These are phyloP conservation scores for Numenius arquata DNA, from an alignment of 2,113 vertebrate genomes.

Conservation along the genomic window DNA sequence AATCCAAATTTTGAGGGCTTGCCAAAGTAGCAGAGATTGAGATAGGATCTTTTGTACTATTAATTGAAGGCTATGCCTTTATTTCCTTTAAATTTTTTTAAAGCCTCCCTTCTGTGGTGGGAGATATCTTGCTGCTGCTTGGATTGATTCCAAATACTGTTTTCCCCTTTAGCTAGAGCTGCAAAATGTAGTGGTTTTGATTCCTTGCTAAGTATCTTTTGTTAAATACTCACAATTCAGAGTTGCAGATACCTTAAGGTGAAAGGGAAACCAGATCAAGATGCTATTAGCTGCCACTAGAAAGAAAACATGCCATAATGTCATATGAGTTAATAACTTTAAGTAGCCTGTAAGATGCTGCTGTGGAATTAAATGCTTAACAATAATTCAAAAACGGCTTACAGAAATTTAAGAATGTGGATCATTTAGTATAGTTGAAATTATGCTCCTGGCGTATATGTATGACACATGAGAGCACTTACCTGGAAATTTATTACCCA, in stretches of 20 bases:
- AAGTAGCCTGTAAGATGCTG: conserved; percentile 72
- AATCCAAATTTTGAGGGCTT: conserved; percentile 60
- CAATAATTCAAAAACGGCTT: conserved; percentile 77
- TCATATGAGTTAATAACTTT: conserved; percentile 78
- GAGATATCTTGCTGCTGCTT: conserved; percentile 59
- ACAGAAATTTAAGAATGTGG: conserved; percentile 76
- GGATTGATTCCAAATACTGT: conserved; percentile 32
- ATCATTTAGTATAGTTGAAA: conserved; percentile 75
- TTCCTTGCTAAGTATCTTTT: conserved; percentile 59
- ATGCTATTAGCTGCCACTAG: conserved; percentile 67
- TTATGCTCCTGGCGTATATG: conserved; percentile 76
- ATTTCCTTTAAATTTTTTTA: conserved; percentile 40
- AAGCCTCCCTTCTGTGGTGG: conserved; percentile 40
- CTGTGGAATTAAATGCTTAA: conserved; percentile 79
- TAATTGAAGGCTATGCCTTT: conserved; percentile 51
- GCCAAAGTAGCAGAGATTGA: conserved; percentile 48
- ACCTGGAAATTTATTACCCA: conserved; percentile 82
- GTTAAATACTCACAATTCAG: conserved; percentile 59
- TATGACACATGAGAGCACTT: conserved; percentile 80
- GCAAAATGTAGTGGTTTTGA: conserved; percentile 58
- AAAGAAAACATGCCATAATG: conserved; percentile 72
- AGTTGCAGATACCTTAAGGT: conserved; percentile 60
- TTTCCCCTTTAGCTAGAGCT: conserved; percentile 50
- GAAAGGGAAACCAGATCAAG: conserved; percentile 66
- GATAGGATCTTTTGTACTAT: conserved; percentile 56